Evolutionary conservation across 37 sponge, comb jelly and placozoan genomes (phyloP).

Genomic region (Aphrocallistes beatrix): DNA sequence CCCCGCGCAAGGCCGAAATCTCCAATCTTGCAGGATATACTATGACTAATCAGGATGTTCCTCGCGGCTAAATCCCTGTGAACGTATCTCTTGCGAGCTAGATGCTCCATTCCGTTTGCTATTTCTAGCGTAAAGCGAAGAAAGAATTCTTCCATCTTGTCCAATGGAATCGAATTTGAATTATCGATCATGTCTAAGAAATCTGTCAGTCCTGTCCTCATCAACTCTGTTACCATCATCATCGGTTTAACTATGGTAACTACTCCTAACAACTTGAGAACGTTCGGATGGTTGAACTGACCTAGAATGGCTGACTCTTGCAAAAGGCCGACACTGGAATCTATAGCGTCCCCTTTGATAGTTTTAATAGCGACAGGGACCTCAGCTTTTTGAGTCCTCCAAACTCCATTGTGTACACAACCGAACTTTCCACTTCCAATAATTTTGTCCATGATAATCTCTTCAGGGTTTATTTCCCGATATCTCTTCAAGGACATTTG

Average conservation of each 20-base stretch:
- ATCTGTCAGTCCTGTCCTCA: background rate
- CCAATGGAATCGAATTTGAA: background rate
- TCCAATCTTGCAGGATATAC: background rate
- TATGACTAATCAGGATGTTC: background rate
- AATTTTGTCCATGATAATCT: background rate
- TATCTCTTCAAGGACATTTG: background rate
- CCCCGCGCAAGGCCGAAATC: slow-evolving; percentile 1
- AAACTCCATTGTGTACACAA: background rate
- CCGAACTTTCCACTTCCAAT: background rate
- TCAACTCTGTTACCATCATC: slow-evolving; percentile 13
- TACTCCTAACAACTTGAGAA: background rate
- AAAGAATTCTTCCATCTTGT: background rate
- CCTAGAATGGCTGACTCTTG: background rate
- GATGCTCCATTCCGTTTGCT: slow-evolving; percentile 9
- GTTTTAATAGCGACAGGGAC: background rate
- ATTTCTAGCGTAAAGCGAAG: background rate
- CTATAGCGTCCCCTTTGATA: background rate
- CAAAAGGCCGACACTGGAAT: background rate
- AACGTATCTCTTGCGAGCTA: background rate
- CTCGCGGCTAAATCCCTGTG: slow-evolving; percentile 2
- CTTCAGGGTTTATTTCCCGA: background rate
- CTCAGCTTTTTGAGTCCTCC: background rate
- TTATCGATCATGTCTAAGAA: background rate
- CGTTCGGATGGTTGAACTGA: slow-evolving; percentile 7
- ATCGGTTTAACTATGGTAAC: background rate